phyloP scores from a whole-genome alignment of 2,888 invertebrate genomes.

The Argyra leucocephala region DNA sequence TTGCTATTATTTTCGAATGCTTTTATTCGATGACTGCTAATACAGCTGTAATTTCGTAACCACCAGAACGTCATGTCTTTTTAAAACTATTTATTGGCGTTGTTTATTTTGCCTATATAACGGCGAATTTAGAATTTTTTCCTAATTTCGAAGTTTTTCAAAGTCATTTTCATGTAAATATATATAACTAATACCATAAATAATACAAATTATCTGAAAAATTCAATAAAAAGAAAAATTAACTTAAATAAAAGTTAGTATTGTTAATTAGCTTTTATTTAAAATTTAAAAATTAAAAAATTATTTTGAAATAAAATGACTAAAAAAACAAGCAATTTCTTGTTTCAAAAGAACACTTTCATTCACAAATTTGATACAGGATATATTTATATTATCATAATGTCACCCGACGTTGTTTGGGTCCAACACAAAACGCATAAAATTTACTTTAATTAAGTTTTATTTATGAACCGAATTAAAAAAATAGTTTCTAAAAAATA shows the following conservation, averaged over 20 bases:
- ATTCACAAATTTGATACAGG: too few relatives aligned
- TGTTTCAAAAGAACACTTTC: too few relatives aligned
- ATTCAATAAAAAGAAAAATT: background rate
- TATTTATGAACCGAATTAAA: too few relatives aligned
- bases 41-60: slow-evolving; percentile 27
- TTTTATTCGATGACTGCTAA: slow-evolving; percentile 29
- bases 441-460: too few relatives aligned
- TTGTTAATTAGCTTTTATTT: too few relatives aligned
- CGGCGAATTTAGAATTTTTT: background rate
- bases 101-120: background rate
- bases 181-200: background rate
- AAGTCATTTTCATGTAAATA: background rate
- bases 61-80: slow-evolving; percentile 29
- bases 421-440: too few relatives aligned
- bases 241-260: background rate
- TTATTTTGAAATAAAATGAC: too few relatives aligned
- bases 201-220: background rate
- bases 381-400: too few relatives aligned
- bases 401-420: too few relatives aligned
- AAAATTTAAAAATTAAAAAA: too few relatives aligned
- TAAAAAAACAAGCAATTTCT: too few relatives aligned
- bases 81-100: slow-evolving; percentile 16
- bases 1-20: slow-evolving; percentile 18
- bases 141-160: background rate
- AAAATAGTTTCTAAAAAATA: too few relatives aligned